Conservation (phyloP, 2,797 vertebrate genomes). For the Protonibea diacanthus region DNA sequence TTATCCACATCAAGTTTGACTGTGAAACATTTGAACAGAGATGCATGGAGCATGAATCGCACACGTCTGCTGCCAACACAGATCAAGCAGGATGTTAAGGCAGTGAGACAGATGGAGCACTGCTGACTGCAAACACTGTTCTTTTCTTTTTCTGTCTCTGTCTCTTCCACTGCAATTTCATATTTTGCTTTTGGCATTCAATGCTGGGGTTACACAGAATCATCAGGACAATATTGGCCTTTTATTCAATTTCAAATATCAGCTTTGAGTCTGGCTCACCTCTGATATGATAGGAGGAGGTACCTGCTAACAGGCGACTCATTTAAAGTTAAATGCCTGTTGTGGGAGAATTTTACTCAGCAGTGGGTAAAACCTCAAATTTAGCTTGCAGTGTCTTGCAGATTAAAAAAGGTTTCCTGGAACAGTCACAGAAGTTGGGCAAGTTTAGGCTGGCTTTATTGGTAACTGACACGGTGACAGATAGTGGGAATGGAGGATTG, state of each 20-base stretch:
- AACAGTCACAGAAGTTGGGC: neutral
- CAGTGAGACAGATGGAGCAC: constrained; percentile 28
- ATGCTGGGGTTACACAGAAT: neutral
- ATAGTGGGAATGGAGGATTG: neutral
- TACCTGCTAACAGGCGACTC: neutral
- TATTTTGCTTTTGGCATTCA: constrained; percentile 12
- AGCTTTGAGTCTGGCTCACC: neutral
- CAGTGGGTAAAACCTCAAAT: neutral
- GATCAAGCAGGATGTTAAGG: constrained; percentile 30
- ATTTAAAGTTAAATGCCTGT: neutral
- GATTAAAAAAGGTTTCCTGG: neutral
- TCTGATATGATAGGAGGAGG: neutral
- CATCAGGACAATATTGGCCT: neutral
- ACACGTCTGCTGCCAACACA: constrained; percentile 4
- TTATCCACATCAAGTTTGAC: neutral
- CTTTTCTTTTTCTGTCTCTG: constrained; percentile 32
- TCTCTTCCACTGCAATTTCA: constrained; percentile 33
- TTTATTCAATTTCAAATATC: constrained; percentile 14
- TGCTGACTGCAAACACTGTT: constrained; percentile 12
- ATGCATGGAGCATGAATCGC: constrained; percentile 17
- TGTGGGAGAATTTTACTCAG: neutral
- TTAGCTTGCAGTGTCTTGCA: neutral
- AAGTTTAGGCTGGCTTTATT: neutral
- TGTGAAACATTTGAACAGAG: constrained; percentile 7
- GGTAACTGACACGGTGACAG: neutral